phyloP scores from a whole-genome alignment of 2,888 invertebrate species.

The Hydraecia micacea region DNA sequence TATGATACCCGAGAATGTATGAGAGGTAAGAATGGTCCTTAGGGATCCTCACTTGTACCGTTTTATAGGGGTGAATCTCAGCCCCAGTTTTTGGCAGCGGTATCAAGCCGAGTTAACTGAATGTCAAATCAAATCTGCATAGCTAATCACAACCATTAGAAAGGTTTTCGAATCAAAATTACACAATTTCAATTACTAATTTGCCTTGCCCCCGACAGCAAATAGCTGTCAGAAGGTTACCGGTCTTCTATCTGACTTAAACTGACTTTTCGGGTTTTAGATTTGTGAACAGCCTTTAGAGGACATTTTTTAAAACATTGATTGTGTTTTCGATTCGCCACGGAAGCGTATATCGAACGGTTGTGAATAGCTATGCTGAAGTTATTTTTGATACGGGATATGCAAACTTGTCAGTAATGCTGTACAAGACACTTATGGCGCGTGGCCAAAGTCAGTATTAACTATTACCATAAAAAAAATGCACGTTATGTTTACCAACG shows the following conservation, averaged over 20 bases:
- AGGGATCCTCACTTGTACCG: not conserved
- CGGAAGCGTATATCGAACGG: too few relatives aligned
- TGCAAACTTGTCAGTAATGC: not conserved
- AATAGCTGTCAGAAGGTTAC: too few relatives aligned
- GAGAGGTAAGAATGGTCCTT: slow-evolving; percentile 2
- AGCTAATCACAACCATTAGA: not conserved
- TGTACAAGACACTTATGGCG: not conserved
- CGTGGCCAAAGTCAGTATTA: not conserved
- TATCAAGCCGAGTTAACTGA: not conserved
- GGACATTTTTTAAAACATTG: too few relatives aligned
- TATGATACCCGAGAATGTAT: not conserved
- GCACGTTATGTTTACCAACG: not conserved
- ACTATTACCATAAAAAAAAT: not conserved
- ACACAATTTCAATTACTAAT: too few relatives aligned
- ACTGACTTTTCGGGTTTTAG: too few relatives aligned
- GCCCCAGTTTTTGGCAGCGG: not conserved
- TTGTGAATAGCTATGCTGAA: not conserved
- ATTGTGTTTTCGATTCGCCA: too few relatives aligned
- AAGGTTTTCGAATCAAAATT: not conserved
- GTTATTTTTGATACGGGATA: not conserved
- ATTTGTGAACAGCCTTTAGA: too few relatives aligned
- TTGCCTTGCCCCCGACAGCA: too few relatives aligned
- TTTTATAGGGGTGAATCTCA: not conserved
- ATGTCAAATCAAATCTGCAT: not conserved
- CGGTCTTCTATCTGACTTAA: too few relatives aligned